Evolutionary conservation across 2,888 invertebrate genomes (phyloP).

Genomic region (Autographa pulchrina): DNA sequence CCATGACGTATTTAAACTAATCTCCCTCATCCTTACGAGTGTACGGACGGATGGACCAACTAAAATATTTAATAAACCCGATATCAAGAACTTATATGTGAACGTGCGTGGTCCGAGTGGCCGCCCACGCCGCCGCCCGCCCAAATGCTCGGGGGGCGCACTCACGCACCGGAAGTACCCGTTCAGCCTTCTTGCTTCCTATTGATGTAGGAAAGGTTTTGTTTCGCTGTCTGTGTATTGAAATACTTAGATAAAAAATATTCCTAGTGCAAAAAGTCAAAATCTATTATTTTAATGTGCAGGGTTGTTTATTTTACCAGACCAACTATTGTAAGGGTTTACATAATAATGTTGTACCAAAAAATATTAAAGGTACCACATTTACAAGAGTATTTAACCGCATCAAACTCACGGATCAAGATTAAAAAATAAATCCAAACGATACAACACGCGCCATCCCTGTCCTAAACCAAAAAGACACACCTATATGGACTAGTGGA

Average conservation of each 20-base stretch:
- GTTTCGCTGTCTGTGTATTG: slow-evolving; percentile 51
- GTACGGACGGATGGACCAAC: slow-evolving; percentile 44
- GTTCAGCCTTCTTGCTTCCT: slow-evolving; percentile 71
- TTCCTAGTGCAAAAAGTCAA: no score
- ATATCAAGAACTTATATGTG: slow-evolving; percentile 66
- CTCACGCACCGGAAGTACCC: slow-evolving; percentile 76
- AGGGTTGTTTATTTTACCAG: no score
- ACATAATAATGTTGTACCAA: no score
- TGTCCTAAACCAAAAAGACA: not conserved
- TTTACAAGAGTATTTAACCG: no score
- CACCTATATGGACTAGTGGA: not conserved
- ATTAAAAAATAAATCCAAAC: no score
- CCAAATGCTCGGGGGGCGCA: slow-evolving; percentile 63
- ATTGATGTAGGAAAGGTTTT: slow-evolving; percentile 55
- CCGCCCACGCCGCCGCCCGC: slow-evolving; percentile 57
- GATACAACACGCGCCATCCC: no score
- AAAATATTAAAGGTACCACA: no score
- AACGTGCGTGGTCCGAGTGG: slow-evolving; percentile 63
- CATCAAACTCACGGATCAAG: no score
- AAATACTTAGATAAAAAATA: not conserved
- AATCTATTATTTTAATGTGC: no score
- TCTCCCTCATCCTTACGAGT: slow-evolving; percentile 24
- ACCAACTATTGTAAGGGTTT: no score
- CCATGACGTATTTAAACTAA: not conserved
- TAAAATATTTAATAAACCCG: slow-evolving; percentile 60